These are phyloP conservation scores for Leptopilina clavipes DNA, from an alignment of 1,140 invertebrate genomes.

Conservation along the genomic window DNA sequence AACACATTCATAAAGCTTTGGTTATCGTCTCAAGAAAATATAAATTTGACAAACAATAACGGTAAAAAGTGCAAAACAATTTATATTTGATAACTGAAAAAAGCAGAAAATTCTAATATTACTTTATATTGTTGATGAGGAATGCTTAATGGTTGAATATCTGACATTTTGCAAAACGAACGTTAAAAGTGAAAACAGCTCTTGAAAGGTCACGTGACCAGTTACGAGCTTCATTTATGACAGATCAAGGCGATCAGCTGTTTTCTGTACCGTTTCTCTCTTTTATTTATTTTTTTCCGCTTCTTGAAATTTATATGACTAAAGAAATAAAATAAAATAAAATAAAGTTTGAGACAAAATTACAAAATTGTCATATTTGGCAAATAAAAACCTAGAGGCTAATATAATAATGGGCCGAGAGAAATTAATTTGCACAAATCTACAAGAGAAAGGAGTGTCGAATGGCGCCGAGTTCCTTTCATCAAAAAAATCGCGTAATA, in stretches of 20 bases:
- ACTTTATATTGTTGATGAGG: not conserved
- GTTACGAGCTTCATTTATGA: not conserved
- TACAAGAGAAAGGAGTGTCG: slow-evolving; percentile 15
- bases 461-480: slow-evolving; percentile 8
- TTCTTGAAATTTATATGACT: not conserved
- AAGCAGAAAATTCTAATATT: not conserved
- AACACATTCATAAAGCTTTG: too few species aligned
- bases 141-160: not conserved
- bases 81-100: not conserved
- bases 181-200: not conserved
- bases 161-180: not conserved
- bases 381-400: not conserved
- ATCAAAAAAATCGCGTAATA: slow-evolving; percentile 9
- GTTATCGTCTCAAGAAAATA: too few species aligned
- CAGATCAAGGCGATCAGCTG: slow-evolving; percentile 19
- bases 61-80: too few species aligned
- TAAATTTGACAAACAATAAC: too few species aligned
- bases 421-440: slow-evolving; percentile 17
- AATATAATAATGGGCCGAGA: not conserved
- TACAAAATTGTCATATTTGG: not conserved
- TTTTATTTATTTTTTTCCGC: not conserved
- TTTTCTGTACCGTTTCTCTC: slow-evolving; percentile 5
- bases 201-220: slow-evolving; percentile 12
- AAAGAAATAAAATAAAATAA: too few species aligned
- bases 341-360: not conserved